Evolutionary conservation across 1,140 invertebrate genomes (phyloP), one percentile per base, ranked within the genome.

Genomic region (Saccostrea echinata): DNA sequence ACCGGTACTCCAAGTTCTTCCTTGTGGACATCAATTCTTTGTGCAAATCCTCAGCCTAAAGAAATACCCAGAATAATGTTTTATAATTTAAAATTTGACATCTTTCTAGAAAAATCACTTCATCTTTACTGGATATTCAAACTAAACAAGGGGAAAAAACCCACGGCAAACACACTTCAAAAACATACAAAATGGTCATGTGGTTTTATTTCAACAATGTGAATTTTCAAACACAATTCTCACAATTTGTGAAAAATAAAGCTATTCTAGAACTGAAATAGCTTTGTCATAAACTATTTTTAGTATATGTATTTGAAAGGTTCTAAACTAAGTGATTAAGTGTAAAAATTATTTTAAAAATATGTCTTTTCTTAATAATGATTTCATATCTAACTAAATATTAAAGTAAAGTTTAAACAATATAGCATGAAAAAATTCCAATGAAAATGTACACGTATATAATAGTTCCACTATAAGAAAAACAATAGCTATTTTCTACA

Each of bases 11-110:
- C 21, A 92, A 30, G 24, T 90, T 88, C 71, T 89, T 90, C 71
- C 91, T 71, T n/a, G 86, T 88, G 11, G 43, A 82, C 57, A 87
- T 53, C 30, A 93, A 84, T 84, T 93, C 91, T 52, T 90, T 88
- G 43, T 93, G 91, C 53, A 93, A 85, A 81, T 92, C 84, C 61
- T 92, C 91, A 90, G 92, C 92, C 92, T 93, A 30, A n/a, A 89
- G 84, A 85, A 83, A 80, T 80, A 80, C 4, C 16, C 4, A 21
- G 1, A 61, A n/a, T 61, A 21, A 6, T n/a, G 55, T 6, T 57
- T 57, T 57, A 18, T 18, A 57, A 21, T 61, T n/a, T 13, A 61
- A 61, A 18, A 61, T 21, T 3, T 21, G 1, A 61, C 18, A 21
- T 57, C 55, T 61, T 61, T 21, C 0, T 21, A 6, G 4, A n/a